Percentiles rank a stretch among this genome's conserved stretches.
Conservation (phyloP, 2,888 invertebrate genomes). For the Panzeria rudis region DNA sequence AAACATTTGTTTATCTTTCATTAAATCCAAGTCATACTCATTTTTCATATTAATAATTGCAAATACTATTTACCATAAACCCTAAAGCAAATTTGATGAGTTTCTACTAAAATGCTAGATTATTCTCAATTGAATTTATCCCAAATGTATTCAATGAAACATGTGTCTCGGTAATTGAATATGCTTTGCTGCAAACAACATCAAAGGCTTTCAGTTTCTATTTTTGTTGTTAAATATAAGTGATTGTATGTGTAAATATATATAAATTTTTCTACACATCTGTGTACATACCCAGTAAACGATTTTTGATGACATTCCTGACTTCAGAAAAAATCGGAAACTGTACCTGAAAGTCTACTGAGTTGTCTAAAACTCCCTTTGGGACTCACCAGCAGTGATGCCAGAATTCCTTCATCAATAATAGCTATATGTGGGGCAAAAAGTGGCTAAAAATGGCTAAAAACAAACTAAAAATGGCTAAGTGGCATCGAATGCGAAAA, state of each 20-base stretch:
- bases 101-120: constrained; percentile 18
- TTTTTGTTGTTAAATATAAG: constrained; percentile 7
- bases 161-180: constrained; percentile 32
- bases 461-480: too few relatives aligned
- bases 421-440: too few relatives aligned
- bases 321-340: too few relatives aligned
- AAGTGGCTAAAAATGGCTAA: too few relatives aligned
- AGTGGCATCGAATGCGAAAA: too few relatives aligned
- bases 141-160: constrained; percentile 31
- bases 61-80: constrained; percentile 25
- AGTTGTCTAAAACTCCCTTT: too few relatives aligned
- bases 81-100: constrained; percentile 23
- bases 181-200: constrained; percentile 21
- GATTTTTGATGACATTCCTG: too few relatives aligned
- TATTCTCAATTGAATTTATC: constrained; percentile 24
- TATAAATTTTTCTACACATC: constrained; percentile 12
- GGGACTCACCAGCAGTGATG: too few relatives aligned
- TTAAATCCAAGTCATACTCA: not conserved
- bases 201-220: constrained; percentile 40
- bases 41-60: constrained; percentile 12
- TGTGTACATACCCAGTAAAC: not conserved
- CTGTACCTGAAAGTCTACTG: too few relatives aligned
- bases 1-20: constrained; percentile 5
- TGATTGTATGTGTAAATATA: not conserved
- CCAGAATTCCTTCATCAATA: too few relatives aligned